These are phyloP conservation scores for Podarcis muralis DNA, from an alignment of 2,113 vertebrate genomes.

Conservation along the genomic window DNA sequence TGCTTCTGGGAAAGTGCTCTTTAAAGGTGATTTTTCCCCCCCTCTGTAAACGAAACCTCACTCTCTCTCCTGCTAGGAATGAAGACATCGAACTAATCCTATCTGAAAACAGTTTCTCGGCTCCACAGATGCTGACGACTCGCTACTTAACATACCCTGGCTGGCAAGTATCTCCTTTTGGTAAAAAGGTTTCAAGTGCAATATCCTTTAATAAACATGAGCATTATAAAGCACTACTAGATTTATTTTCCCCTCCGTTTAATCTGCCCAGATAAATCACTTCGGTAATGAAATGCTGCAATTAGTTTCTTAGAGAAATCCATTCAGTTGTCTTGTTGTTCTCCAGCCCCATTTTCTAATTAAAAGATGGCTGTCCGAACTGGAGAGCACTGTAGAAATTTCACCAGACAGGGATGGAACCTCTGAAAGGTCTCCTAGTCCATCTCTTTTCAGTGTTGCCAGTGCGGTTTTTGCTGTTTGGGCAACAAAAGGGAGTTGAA, in stretches of 20 bases:
- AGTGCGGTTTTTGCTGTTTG: no score
- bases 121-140: constrained; percentile 87
- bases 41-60: constrained; percentile 26
- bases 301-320: background rate
- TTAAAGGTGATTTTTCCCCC: background rate
- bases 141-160: constrained; percentile 94
- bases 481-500: background rate
- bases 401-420: background rate
- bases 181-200: constrained; percentile 51
- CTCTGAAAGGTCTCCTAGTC: background rate
- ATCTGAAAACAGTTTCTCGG: constrained; percentile 88
- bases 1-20: background rate
- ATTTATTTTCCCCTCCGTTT: background rate
- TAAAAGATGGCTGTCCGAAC: background rate
- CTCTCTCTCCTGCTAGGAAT: constrained; percentile 78
- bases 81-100: constrained; percentile 92
- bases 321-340: background rate
- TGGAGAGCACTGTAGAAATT: background rate
- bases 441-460: background rate
- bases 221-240: background rate
- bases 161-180: constrained; percentile 82
- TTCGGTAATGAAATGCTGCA: background rate
- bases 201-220: constrained; percentile 21
- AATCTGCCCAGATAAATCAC: background rate
- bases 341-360: background rate